Conservation (phyloP, 1,140 invertebrate species). For the Pachypeltis micranthus region DNA sequence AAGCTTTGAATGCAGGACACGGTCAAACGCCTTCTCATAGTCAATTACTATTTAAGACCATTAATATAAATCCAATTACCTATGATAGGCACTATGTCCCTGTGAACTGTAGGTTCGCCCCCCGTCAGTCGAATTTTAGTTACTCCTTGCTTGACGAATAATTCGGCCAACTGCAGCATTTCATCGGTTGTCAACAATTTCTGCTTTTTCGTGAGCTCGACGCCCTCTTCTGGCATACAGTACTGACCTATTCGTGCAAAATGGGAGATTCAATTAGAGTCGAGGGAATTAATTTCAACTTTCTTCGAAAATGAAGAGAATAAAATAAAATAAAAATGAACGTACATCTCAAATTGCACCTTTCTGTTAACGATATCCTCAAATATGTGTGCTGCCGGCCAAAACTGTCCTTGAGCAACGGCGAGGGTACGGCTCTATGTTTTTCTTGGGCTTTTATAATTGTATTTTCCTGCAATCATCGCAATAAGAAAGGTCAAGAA, state of each 20-base stretch:
- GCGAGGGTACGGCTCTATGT: not conserved
- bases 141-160: conserved; percentile 85
- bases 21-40: too few relatives aligned
- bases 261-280: not conserved
- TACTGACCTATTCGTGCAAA: conserved; percentile 69
- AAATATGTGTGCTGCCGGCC: conserved; percentile 84
- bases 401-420: conserved; percentile 61
- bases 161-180: conserved; percentile 59
- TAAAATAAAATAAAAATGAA: conserved; percentile 22
- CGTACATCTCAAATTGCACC: conserved; percentile 93
- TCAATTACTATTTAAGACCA: not conserved
- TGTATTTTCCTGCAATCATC: too few relatives aligned
- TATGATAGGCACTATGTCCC: conserved; percentile 73
- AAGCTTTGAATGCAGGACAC: too few relatives aligned
- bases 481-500: too few relatives aligned
- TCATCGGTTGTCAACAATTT: conserved; percentile 74
- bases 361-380: conserved; percentile 88
- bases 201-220: conserved; percentile 59
- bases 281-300: not conserved
- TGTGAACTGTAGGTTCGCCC: conserved; percentile 86
- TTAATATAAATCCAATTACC: conserved; percentile 41
- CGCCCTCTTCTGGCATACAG: conserved; percentile 94
- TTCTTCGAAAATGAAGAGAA: not conserved
- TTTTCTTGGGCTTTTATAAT: too few relatives aligned
- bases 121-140: conserved; percentile 90